Evolutionary conservation across 2,113 vertebrate genomes (phyloP).

Genomic region (Typhlomys cinereus): DNA sequence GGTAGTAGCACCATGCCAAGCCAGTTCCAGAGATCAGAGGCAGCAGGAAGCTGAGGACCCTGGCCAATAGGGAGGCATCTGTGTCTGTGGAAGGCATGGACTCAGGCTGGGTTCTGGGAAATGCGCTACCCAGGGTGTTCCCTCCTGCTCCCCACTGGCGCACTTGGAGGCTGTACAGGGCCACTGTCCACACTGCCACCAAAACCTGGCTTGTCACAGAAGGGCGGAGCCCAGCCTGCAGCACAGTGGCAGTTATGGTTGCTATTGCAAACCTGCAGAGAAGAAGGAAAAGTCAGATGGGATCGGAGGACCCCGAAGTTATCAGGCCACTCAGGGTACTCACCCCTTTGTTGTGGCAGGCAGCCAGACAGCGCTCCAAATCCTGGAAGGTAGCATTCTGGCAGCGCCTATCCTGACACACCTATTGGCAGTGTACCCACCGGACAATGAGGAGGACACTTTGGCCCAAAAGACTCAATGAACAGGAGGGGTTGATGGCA

Average conservation of each 20-base stretch:
- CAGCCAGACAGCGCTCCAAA: constrained; percentile 88
- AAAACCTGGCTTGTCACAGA: constrained; percentile 91
- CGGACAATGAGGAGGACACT: background rate
- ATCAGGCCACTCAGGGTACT: background rate
- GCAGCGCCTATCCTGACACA: constrained; percentile 93
- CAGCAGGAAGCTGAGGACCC: constrained; percentile 90
- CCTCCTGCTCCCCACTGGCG: constrained; percentile 44
- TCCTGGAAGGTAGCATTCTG: constrained; percentile 91
- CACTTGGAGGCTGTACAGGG: constrained; percentile 90
- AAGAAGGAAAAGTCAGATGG: background rate
- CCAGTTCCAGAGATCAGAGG: constrained; percentile 85
- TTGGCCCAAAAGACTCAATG: background rate
- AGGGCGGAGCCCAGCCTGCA: constrained; percentile 93
- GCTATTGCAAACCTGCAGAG: constrained; percentile 94
- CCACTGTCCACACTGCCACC: constrained; percentile 96
- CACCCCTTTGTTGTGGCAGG: constrained; percentile 87
- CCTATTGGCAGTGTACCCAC: constrained; percentile 81
- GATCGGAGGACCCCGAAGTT: background rate
- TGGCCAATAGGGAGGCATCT: constrained; percentile 81
- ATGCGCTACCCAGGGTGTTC: background rate
- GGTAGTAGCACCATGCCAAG: constrained; percentile 89
- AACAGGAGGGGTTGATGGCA: background rate
- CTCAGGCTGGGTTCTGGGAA: background rate
- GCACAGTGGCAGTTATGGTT: constrained; percentile 95
- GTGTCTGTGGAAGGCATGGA: constrained; percentile 81